Evolutionary conservation across 2,113 vertebrate species (phyloP).

Genomic region (Eubucco bourcierii): DNA sequence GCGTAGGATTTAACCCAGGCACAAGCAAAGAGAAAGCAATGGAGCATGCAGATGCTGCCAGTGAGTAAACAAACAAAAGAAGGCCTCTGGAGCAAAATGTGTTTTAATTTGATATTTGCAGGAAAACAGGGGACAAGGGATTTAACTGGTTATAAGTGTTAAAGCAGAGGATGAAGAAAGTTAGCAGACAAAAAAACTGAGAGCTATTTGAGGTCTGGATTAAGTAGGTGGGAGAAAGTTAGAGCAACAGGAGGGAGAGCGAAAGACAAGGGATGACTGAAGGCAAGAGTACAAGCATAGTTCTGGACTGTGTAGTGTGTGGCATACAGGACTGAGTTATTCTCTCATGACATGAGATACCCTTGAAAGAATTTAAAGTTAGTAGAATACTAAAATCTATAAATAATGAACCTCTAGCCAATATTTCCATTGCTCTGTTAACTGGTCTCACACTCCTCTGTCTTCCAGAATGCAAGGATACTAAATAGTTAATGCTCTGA

Average conservation of each 20-base stretch:
- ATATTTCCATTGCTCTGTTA: not conserved
- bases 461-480: not conserved
- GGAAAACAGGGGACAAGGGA: not conserved
- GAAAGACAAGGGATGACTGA: not conserved
- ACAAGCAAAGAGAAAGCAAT: not conserved
- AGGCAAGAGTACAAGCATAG: not conserved
- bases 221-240: not conserved
- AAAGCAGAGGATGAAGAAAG: not conserved
- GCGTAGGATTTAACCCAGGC: not conserved
- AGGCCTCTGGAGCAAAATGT: constrained; percentile 10
- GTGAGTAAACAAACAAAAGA: not conserved
- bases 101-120: constrained; percentile 39
- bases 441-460: not conserved
- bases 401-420: not conserved
- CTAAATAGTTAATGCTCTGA: constrained; percentile 56
- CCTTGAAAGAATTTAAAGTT: not conserved
- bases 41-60: not conserved
- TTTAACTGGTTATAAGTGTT: not conserved
- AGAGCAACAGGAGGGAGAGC: no score
- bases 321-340: not conserved
- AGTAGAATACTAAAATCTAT: not conserved
- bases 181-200: not conserved
- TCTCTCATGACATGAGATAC: not conserved
- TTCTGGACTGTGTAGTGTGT: not conserved
- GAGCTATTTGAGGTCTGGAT: not conserved